Evolutionary conservation across 2,888 invertebrate genomes (phyloP).

Genomic region (Saturnia japonica): DNA sequence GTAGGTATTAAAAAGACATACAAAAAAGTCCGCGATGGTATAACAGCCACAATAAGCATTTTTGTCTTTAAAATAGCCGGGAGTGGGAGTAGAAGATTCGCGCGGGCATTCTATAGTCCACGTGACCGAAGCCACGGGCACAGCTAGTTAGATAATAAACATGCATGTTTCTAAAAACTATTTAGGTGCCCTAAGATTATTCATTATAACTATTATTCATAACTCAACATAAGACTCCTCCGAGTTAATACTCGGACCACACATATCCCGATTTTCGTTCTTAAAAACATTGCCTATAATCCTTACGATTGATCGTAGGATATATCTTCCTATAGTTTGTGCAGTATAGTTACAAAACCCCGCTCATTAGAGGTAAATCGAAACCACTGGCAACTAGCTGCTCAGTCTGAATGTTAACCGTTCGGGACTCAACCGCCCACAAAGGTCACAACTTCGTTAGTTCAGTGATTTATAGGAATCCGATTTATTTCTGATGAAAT

Average conservation of each 20-base stretch:
- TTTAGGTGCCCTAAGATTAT: neutral
- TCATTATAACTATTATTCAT: neutral
- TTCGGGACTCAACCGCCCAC: slow-evolving; percentile 29
- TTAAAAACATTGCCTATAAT: neutral
- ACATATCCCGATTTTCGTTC: neutral
- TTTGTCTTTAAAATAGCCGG: too few species aligned
- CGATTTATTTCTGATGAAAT: neutral
- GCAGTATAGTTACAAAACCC: slow-evolving; percentile 37
- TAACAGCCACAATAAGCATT: too few species aligned
- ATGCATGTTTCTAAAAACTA: neutral
- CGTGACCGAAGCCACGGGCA: too few species aligned
- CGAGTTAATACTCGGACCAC: neutral
- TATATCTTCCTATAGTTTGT: slow-evolving; percentile 28
- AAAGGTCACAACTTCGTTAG: neutral
- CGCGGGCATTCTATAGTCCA: too few species aligned
- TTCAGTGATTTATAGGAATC: slow-evolving; percentile 8
- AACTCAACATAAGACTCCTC: neutral
- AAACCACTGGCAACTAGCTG: slow-evolving; percentile 59
- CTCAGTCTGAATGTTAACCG: slow-evolving; percentile 53
- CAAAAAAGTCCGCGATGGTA: too few species aligned
- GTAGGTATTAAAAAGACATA: too few species aligned
- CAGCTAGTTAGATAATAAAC: too few species aligned
- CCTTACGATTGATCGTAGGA: neutral
- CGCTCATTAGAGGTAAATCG: slow-evolving; percentile 55
- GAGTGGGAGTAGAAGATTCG: too few species aligned